Evolutionary conservation across 2,113 vertebrate species (phyloP), one percentile per base, ranked within the genome.

Genomic region (Scomber japonicus): DNA sequence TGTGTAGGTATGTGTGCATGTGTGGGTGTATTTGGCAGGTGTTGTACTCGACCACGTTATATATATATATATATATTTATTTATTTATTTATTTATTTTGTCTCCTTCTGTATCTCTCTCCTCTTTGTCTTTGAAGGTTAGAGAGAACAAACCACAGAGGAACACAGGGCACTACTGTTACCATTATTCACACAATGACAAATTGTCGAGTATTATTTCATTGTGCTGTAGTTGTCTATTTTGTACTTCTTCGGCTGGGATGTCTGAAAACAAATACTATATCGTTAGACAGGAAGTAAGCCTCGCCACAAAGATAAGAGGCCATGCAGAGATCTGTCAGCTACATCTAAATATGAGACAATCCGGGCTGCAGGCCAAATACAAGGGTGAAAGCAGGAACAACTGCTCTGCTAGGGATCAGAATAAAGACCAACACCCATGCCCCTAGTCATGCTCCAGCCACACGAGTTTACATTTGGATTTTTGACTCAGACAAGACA

Each of bases 261-360:
- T 71, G 78, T 88, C 82, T 83, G 85, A 83, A 80, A 85, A 71
- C 68, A 50, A 88, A 85, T 75, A 85, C 75, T 72, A 11, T 77
- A 78, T 82, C 68, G 35, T 83, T 46, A 86, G 78, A 83, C 75
- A 74, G 88, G 88, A 91, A 89, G 77, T 76, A 59, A 68, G 63
- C 76, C 78, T 85, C 53, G 9, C 83, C 61, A 40, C 88, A 84
- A 51, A 79, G 89, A 91, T 87, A 89, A 88, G 75, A 82, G 45
- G 61, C 66, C 60, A 44, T 24, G 69, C 71, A 45, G 62, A 76
- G 83, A 85, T 89, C 72, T 81, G 88, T 83, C 84, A 86, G 30
- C 76, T 63, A 59, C 70, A 83, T 87, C 78, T 88, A 76, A 91
- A 91, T 83, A 87, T 82, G 87, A 92, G 88, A 91, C 74, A 46